Base-by-base conservation (phyloP, 2,797 vertebrate species). In the Rhabdomys pumilio region DNA sequence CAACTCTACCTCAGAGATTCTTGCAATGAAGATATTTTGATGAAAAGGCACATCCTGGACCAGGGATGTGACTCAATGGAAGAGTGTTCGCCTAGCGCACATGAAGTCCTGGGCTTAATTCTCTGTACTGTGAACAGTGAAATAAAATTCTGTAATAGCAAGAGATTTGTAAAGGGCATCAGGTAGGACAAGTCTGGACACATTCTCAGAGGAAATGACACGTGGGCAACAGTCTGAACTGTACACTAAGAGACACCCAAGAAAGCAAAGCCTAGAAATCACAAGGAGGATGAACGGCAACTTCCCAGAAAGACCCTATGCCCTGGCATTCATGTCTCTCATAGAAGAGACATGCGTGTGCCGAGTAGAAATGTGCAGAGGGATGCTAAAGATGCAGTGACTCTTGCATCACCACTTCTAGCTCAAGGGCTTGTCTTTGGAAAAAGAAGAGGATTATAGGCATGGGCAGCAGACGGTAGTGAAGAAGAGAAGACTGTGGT, bases 1-100 rank as follows among this genome's bases (percentile, higher is more conserved):
- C 61, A 79, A 41, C 15, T 84, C 59, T 89, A 26, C 7, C n/a
- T 89, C 47, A 59, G 53, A 96, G 34, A 93, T 57, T 89, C 47
- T 90, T 77, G 44, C 44, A 55, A 29, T 3, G 89, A 2, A 89
- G 73, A 15, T 47, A n/a, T 19, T 73, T 72, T 41, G 24, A 73
- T 76, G 17, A 29, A 80, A 67, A 81, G 59, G 1, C 22, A n/a
- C 50, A 75, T 65, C 19, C 8, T 79, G 10, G 17, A 4, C n/a
- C 63, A 31, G 20, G 41, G 19, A 61, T 47, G 17, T 22, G 7
- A 38, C 55, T 76, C 55, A 34, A 31, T n/a, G 72, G 20, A 14
- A 47, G 87, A 47, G 29, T 2, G 3, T 31, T 63, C 47, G 4
- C 31, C 17, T 22, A 63, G 29, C 2, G 26, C 1, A 15, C 22